phyloP scores from a whole-genome alignment of 2,797 vertebrate species.

The Dendrocincla fuliginosa region DNA sequence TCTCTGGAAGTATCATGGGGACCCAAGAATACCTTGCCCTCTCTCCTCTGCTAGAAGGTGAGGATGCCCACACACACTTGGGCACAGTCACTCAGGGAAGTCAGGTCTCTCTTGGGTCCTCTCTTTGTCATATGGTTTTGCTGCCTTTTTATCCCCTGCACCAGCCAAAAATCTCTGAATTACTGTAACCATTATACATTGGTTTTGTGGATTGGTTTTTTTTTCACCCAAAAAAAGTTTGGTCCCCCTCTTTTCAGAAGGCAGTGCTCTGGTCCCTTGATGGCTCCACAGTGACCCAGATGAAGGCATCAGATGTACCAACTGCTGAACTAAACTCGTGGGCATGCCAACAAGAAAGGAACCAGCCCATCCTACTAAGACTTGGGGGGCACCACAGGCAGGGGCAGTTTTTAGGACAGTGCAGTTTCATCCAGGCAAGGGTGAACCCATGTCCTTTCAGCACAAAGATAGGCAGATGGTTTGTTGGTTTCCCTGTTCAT shows the following conservation, averaged over 20 bases:
- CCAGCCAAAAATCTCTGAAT: background rate
- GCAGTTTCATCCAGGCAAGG: background rate
- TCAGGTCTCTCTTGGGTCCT: background rate
- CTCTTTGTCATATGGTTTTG: background rate
- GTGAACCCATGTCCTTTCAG: background rate
- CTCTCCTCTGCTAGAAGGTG: background rate
- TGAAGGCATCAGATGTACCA: background rate
- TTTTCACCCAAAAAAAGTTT: background rate
- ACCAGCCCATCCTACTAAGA: background rate
- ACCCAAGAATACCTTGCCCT: background rate
- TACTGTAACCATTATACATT: background rate
- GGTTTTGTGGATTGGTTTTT: background rate
- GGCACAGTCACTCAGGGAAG: background rate
- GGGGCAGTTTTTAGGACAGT: rapidly evolving
- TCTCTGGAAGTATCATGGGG: background rate
- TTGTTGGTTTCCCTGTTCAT: background rate
- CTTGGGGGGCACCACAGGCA: background rate
- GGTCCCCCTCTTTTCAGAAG: background rate
- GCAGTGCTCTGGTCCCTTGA: background rate
- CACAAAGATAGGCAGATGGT: background rate
- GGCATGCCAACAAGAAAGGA: background rate
- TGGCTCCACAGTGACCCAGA: background rate
- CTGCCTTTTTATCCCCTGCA: background rate
- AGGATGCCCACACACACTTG: background rate
- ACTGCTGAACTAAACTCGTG: background rate